Evolutionary conservation across 2,113 vertebrate genomes (phyloP), one percentile per base, ranked within the genome.

Genomic region (Gavia stellata): DNA sequence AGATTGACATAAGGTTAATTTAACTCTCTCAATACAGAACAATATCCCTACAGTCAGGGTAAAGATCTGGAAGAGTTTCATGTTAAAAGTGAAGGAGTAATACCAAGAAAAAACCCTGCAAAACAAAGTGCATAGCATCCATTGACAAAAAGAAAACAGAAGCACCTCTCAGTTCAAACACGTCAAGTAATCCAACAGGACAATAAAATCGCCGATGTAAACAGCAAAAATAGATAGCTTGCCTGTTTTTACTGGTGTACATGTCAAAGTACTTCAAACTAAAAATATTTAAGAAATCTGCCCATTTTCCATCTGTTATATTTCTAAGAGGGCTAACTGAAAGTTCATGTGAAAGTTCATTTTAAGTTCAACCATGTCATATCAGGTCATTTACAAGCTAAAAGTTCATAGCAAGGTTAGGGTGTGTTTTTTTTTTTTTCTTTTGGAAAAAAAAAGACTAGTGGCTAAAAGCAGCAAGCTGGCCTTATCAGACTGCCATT

Each of bases 281-380:
- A 93, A 97, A 98, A 98, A 94, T 97, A 98, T 97, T 97, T 98
- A 90, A 97, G 96, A 97, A 97, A 98, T 98, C 94, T 98, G 93
- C 71, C 83, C 90, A 91, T 97, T 98, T 98, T 96, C 98, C 98
- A 98, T 98, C 97, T 98, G 98, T 96, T 98, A 79, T 96, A 96
- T 98, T 98, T 98, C 98, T 97, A 97, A 88, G 56, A 96, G 28
- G 88, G 94, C 94, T 97, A 97, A 97, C 91, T 96, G 83, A 96
- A 98, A 98, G 98, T 98, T 98, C 98, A 98, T 97, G 96, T 88
- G 95, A 96, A 98, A 98, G 98, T 98, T 99, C 98, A 98, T 34
- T 72, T 58, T 83, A 94, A 98, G 98, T 98, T 98, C 96, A 98
- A 97, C 90, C 95, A 95, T 97, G 97, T 97, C 96, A 94, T 97